phyloP scores from a whole-genome alignment of 2,888 invertebrate genomes.

The Drosophila antonietae region DNA sequence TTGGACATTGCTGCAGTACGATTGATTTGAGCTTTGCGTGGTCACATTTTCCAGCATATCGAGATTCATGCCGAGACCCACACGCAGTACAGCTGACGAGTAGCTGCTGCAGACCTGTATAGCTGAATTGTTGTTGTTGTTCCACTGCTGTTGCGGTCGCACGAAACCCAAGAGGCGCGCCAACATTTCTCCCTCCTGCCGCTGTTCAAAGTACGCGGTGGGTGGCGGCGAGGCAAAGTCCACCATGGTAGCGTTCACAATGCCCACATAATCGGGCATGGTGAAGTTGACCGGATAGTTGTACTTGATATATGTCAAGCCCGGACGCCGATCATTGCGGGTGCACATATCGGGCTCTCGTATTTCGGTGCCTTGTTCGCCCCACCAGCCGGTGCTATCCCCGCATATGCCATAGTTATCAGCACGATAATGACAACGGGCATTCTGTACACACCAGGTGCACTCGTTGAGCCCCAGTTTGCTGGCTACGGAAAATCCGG shows the following conservation, averaged over 20 bases:
- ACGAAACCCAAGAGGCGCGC: slow-evolving; percentile 93
- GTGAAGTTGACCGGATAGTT: slow-evolving; percentile 94
- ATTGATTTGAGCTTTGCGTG: slow-evolving; percentile 89
- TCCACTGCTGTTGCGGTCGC: slow-evolving; percentile 91
- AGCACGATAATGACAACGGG: slow-evolving; percentile 94
- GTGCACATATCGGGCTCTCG: slow-evolving; percentile 91
- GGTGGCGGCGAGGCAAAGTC: slow-evolving; percentile 91
- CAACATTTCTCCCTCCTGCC: slow-evolving; percentile 89
- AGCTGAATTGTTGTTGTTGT: slow-evolving; percentile 90
- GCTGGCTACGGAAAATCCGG: slow-evolving; percentile 88
- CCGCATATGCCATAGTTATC: slow-evolving; percentile 92
- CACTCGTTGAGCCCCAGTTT: slow-evolving; percentile 92
- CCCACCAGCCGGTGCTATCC: slow-evolving; percentile 96
- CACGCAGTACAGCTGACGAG: slow-evolving; percentile 88
- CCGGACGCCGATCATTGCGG: slow-evolving; percentile 91
- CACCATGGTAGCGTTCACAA: slow-evolving; percentile 93
- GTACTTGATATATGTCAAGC: slow-evolving; percentile 94
- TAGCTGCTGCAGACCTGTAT: slow-evolving; percentile 92
- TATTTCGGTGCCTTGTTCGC: slow-evolving; percentile 91
- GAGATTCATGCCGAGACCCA: slow-evolving; percentile 85
- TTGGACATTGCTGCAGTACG: slow-evolving; percentile 89
- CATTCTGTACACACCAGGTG: slow-evolving; percentile 97
- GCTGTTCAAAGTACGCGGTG: slow-evolving; percentile 89
- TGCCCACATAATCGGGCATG: slow-evolving; percentile 94
- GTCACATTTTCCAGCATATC: slow-evolving; percentile 86